A percentile compares a stretch with the other conserved stretches of the same genome.
Evolutionary conservation across 64 coral and sea anemone genomes (phyloP).

Genomic region (Platygyra sinensis): DNA sequence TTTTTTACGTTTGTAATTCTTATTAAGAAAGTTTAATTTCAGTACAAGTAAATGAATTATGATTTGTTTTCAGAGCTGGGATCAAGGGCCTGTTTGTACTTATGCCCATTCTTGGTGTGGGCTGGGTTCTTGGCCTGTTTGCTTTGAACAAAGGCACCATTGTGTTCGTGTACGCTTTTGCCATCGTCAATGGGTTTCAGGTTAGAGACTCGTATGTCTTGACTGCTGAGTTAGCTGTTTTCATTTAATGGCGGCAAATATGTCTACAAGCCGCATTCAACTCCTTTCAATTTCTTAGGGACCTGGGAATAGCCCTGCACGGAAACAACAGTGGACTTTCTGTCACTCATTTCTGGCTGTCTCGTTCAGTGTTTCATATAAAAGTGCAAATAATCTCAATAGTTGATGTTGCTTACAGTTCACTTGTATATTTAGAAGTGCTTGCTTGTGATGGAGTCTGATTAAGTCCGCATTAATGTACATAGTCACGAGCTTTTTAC

Average conservation of each 20-base stretch:
- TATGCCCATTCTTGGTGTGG: constrained; percentile 26
- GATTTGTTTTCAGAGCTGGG: constrained; percentile 20
- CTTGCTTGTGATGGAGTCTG: too few species aligned
- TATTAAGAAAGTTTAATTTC: neutral
- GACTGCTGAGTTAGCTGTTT: neutral
- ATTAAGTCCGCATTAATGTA: too few species aligned
- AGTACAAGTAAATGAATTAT: neutral
- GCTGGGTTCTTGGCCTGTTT: constrained; percentile 47
- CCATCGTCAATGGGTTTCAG: constrained; percentile 40
- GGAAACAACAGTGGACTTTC: too few species aligned
- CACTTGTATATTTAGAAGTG: too few species aligned
- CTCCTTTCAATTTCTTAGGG: too few species aligned
- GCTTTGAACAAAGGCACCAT: constrained; percentile 20
- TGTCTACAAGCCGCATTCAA: neutral
- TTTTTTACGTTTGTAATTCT: neutral
- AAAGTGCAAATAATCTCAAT: too few species aligned
- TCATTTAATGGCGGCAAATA: neutral
- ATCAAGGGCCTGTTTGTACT: constrained; percentile 31
- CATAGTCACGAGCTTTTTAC: too few species aligned
- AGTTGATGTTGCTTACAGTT: too few species aligned
- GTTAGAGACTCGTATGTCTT: neutral
- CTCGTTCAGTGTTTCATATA: too few species aligned
- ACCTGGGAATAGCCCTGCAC: too few species aligned
- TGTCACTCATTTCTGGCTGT: too few species aligned
- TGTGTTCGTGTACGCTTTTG: constrained; percentile 27